Percentiles rank a stretch among this genome's conserved stretches.
Evolutionary conservation across 2,113 vertebrate species (phyloP).

Genomic region (Micronycteris hirsuta): DNA sequence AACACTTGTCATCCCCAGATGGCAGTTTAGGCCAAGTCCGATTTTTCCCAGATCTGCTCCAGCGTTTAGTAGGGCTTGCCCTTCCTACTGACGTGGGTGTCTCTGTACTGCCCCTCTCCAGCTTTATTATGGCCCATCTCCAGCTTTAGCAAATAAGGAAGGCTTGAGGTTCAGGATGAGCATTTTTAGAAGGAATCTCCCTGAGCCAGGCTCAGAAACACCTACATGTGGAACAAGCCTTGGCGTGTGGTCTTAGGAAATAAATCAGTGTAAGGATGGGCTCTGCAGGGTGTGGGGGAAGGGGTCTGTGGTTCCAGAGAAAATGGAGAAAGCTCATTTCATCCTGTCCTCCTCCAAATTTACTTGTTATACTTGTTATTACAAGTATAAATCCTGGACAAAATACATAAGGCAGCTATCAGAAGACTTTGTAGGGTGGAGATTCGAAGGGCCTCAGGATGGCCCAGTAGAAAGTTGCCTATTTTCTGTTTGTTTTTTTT

Average conservation of each 20-base stretch:
- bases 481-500: not conserved
- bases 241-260: not conserved
- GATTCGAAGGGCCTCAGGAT: not conserved
- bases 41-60: not conserved
- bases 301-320: not conserved
- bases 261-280: not conserved
- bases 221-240: not conserved
- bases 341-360: not conserved
- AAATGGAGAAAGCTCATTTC: not conserved
- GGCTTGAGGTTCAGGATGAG: not conserved
- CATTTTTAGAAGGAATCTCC: not conserved
- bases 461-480: too few species aligned
- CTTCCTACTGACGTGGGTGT: fast-evolving
- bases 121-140: fast-evolving
- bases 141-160: not conserved
- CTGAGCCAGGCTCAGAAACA: not conserved
- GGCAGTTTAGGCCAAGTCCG: not conserved
- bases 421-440: not conserved
- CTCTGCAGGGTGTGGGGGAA: too few species aligned
- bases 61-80: not conserved
- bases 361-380: too few species aligned
- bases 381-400: not conserved
- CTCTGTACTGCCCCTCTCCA: not conserved
- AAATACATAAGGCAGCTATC: too few species aligned
- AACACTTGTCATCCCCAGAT: not conserved